Conservation (phyloP, 2,797 vertebrate genomes). For the Rachycentron canadum region DNA sequence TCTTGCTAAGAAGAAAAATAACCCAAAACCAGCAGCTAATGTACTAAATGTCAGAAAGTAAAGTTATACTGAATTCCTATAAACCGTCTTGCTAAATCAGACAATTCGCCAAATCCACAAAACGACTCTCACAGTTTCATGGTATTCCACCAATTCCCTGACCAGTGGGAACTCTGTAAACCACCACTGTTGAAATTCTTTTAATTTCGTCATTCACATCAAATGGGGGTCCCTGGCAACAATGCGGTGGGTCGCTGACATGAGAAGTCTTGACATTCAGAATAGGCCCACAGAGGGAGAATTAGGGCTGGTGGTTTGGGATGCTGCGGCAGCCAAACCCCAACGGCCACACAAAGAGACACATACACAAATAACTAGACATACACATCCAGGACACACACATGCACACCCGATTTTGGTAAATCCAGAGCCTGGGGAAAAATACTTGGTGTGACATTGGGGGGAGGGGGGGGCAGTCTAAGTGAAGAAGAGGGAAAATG, state of each 20-base stretch:
- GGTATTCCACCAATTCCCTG: conserved; percentile 19
- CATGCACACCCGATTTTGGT: conserved; percentile 38
- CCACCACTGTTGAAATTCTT: conserved; percentile 5
- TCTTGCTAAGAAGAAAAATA: conserved; percentile 13
- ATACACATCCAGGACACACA: conserved; percentile 24
- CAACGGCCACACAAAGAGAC: conserved; percentile 63
- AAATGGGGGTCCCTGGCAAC: neutral
- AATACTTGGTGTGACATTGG: conserved; percentile 39
- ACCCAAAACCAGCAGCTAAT: conserved; percentile 10
- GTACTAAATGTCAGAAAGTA: conserved; percentile 9
- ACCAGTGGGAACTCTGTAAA: conserved; percentile 23
- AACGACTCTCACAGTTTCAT: conserved; percentile 46
- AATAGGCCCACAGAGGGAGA: conserved; percentile 37
- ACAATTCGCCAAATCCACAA: conserved; percentile 52
- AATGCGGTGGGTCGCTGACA: conserved; percentile 12
- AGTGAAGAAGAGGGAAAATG: conserved; percentile 38
- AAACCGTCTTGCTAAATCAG: conserved; percentile 6
- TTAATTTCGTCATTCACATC: neutral
- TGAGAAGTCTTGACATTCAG: conserved; percentile 52
- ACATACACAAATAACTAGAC: conserved; percentile 27
- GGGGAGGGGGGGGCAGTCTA: neutral
- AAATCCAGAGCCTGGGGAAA: conserved; percentile 38
- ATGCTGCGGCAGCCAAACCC: conserved; percentile 66
- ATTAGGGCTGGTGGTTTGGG: conserved; percentile 59
- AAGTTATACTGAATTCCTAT: conserved; percentile 41